Evolutionary conservation across 2,113 vertebrate genomes (phyloP).

Genomic region (rabbit (Oryctolagus cuniculus)): DNA sequence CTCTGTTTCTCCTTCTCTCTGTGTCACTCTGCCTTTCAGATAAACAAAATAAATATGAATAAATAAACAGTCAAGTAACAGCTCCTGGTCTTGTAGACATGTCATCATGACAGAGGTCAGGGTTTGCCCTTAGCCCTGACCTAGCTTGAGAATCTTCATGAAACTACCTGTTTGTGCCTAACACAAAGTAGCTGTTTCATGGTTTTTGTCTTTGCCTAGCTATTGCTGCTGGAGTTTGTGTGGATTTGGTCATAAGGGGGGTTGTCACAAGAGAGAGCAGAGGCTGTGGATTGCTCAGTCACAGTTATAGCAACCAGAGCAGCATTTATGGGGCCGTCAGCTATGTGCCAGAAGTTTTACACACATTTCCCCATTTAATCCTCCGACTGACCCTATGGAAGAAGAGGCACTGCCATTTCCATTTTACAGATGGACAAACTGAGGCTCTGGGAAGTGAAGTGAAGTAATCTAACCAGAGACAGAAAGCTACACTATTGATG

Average conservation of each 20-base stretch:
- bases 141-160: neutral
- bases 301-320: neutral
- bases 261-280: neutral
- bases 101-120: neutral
- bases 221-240: neutral
- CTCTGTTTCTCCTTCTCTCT: too few relatives aligned
- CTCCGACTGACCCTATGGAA: neutral
- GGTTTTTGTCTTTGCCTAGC: neutral
- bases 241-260: neutral
- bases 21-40: too few relatives aligned
- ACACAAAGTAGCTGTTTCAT: neutral
- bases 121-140: neutral
- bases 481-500: neutral
- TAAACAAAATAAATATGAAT: too few relatives aligned
- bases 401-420: neutral
- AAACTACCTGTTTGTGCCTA: neutral
- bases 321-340: neutral
- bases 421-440: slow-evolving; percentile 49
- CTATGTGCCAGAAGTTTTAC: neutral
- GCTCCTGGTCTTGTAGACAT: neutral
- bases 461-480: neutral
- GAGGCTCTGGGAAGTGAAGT: slow-evolving; percentile 18
- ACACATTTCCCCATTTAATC: neutral
- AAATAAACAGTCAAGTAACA: neutral
- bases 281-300: slow-evolving; percentile 23